phyloP scores from a whole-genome alignment of 2,797 vertebrate genomes.

The Tiaroga cobitis region DNA sequence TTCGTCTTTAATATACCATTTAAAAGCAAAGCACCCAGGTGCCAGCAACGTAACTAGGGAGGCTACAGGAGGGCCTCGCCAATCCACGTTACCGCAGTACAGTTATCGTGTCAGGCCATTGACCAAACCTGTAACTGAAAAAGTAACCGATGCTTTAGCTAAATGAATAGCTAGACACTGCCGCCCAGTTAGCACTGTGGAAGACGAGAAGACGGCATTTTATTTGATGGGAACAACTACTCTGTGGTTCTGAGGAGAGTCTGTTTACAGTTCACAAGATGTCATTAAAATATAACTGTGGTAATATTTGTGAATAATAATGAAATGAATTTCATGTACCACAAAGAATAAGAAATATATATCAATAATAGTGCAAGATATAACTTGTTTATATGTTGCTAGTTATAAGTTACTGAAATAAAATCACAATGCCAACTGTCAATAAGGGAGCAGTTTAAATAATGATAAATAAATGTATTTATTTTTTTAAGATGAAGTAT shows the following conservation, averaged over 20 bases:
- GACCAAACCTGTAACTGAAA: neutral
- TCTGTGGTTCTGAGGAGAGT: too few species aligned
- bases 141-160: constrained; percentile 7
- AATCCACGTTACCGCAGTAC: neutral
- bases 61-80: neutral
- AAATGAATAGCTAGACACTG: constrained; percentile 23
- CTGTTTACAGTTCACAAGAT: too few species aligned
- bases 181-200: neutral
- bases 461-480: too few species aligned
- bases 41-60: neutral
- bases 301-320: neutral
- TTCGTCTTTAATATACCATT: too few species aligned
- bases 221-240: too few species aligned
- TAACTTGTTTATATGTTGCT: neutral
- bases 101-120: neutral
- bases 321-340: neutral
- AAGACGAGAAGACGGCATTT: too few species aligned
- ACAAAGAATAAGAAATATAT: neutral
- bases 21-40: neutral
- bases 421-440: too few species aligned
- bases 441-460: too few species aligned
- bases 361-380: neutral
- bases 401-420: too few species aligned
- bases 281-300: neutral
- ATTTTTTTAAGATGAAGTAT: too few species aligned